phyloP scores from a whole-genome alignment of 1,140 invertebrate species.

The Sesamia nonagrioides region DNA sequence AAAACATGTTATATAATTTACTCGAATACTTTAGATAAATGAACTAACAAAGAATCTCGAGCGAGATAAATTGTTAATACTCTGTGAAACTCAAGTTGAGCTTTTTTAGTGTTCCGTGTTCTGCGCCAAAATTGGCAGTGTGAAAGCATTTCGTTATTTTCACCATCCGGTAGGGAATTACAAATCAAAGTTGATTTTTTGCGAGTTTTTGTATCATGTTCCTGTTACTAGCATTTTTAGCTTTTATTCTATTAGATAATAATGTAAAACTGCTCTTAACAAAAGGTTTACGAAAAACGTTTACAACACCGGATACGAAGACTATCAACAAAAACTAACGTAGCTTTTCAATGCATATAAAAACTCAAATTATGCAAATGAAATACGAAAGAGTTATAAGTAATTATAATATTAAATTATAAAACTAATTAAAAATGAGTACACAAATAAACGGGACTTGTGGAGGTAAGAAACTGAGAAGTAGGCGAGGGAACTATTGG shows the following conservation, averaged over 20 bases:
- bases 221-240: not conserved
- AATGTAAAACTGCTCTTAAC: not conserved
- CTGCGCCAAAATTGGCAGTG: slow-evolving; percentile 3
- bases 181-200: slow-evolving; percentile 7
- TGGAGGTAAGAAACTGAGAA: not conserved
- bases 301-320: not conserved
- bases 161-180: not conserved
- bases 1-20: slow-evolving; percentile 19
- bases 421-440: slow-evolving; percentile 19
- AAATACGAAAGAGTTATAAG: not conserved
- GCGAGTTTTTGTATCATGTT: not conserved
- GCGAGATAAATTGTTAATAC: slow-evolving; percentile 23
- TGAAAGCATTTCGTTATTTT: slow-evolving; percentile 13
- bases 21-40: slow-evolving; percentile 12
- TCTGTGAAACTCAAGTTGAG: slow-evolving; percentile 8
- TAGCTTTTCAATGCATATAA: not conserved
- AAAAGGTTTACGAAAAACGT: not conserved
- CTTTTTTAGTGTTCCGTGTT: slow-evolving; percentile 17
- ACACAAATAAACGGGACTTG: not conserved
- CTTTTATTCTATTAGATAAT: not conserved
- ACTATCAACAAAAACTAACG: not conserved
- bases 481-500: slow-evolving; percentile 17
- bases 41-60: slow-evolving; percentile 18
- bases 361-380: slow-evolving; percentile 28
- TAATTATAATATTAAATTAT: slow-evolving; percentile 7